Conservation (phyloP, 1,140 invertebrate species). For the Sminthurinus signatus region DNA sequence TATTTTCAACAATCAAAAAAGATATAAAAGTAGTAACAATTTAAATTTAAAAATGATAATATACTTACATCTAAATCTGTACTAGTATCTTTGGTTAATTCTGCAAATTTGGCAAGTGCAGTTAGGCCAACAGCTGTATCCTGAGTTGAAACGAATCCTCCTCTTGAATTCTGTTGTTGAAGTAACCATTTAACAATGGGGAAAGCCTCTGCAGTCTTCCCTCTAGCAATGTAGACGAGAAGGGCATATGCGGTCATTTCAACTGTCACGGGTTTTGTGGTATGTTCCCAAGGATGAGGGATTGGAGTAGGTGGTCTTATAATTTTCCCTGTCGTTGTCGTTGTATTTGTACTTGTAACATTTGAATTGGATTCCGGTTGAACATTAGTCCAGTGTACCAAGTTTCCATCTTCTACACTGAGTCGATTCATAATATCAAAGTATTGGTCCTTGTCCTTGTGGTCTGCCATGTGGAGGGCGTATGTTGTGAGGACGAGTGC, state of each 20-base stretch:
- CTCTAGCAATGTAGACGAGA: constrained; percentile 58
- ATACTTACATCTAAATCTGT: constrained; percentile 16
- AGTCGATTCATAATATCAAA: constrained; percentile 25
- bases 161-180: constrained; percentile 67
- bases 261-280: constrained; percentile 59
- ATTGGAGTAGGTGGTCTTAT: no score
- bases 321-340: no score
- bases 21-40: background rate
- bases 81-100: background rate
- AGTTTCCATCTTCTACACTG: constrained; percentile 50
- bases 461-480: constrained; percentile 50
- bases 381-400: constrained; percentile 52
- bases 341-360: no score
- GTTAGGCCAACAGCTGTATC: constrained; percentile 43
- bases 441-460: constrained; percentile 5
- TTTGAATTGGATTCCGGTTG: no score
- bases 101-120: constrained; percentile 27
- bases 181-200: constrained; percentile 79
- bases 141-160: constrained; percentile 76
- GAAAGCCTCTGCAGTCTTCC: constrained; percentile 60
- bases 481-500: constrained; percentile 51
- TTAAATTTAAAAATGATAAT: no score
- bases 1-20: background rate
- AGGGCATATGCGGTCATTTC: constrained; percentile 81
- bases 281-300: background rate